phyloP scores from a whole-genome alignment of 2,888 invertebrate genomes.

The Andrena chrysosceles region DNA sequence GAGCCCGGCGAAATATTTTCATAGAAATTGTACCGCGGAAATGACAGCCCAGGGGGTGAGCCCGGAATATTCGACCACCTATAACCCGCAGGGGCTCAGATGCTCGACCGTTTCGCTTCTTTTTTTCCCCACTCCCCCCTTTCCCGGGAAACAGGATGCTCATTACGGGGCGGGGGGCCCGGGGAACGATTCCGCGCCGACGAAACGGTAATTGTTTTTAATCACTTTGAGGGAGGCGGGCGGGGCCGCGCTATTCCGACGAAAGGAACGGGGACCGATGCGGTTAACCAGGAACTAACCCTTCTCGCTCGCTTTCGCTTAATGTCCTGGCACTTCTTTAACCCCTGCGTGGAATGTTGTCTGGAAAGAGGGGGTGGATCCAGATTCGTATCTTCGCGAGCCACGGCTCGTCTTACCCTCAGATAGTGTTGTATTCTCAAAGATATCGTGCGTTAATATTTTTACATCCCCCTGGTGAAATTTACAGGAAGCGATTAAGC shows the following conservation, averaged over 20 bases:
- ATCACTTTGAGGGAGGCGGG: slow-evolving; percentile 77
- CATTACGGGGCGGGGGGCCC: slow-evolving; percentile 71
- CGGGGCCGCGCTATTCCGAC: slow-evolving; percentile 67
- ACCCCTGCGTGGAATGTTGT: slow-evolving; percentile 54
- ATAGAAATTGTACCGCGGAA: slow-evolving; percentile 79
- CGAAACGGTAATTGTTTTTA: slow-evolving; percentile 83
- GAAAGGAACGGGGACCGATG: slow-evolving; percentile 68
- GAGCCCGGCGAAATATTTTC: slow-evolving; percentile 76
- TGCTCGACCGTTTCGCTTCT: slow-evolving; percentile 66
- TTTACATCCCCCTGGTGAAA: slow-evolving; percentile 16
- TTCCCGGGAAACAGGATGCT: slow-evolving; percentile 65
- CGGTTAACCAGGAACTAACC: slow-evolving; percentile 71
- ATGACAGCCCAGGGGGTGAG: slow-evolving; percentile 64
- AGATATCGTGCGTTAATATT: slow-evolving; percentile 39
- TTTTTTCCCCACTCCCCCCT: slow-evolving; percentile 32
- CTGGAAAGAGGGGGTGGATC: slow-evolving; percentile 31
- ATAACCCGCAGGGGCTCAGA: slow-evolving; percentile 78
- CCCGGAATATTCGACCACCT: slow-evolving; percentile 69
- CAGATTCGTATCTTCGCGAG: slow-evolving; percentile 58
- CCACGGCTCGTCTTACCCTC: slow-evolving; percentile 7
- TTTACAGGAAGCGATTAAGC: not conserved
- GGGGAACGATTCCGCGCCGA: slow-evolving; percentile 67
- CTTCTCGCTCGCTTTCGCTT: slow-evolving; percentile 65
- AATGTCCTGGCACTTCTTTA: slow-evolving; percentile 68
- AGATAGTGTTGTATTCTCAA: slow-evolving; percentile 11